These are phyloP conservation scores for Echeneis naucrates DNA, from an alignment of 2,797 vertebrate genomes.

Conservation along the genomic window DNA sequence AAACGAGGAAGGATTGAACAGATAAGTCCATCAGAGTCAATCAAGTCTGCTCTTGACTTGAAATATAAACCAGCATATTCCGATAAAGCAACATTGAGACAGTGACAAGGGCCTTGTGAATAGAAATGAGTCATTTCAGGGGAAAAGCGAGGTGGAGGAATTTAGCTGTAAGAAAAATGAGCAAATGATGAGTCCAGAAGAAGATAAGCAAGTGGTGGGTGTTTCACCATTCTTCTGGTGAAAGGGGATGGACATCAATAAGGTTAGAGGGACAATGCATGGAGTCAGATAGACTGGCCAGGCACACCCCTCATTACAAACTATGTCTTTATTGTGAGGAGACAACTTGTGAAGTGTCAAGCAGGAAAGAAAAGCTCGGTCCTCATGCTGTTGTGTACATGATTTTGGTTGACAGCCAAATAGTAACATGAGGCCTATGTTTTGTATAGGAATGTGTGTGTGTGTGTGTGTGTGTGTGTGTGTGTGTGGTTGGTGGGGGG, in stretches of 20 bases:
- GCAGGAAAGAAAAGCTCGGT: constrained; percentile 55
- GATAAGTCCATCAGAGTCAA: constrained; percentile 36
- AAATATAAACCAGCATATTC: background rate
- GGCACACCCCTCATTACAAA: constrained; percentile 53
- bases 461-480: too few relatives aligned
- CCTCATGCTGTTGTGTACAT: constrained; percentile 40
- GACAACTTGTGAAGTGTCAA: constrained; percentile 26
- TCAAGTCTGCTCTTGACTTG: constrained; percentile 33
- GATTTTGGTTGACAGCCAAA: constrained; percentile 57
- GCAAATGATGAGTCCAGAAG: constrained; percentile 45
- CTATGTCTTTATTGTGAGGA: constrained; percentile 55
- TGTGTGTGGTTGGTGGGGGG: constrained; percentile 1
- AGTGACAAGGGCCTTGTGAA: constrained; percentile 13
- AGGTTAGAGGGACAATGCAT: constrained; percentile 45
- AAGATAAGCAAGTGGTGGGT: constrained; percentile 32
- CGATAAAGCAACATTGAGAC: constrained; percentile 20
- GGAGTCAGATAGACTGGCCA: constrained; percentile 63
- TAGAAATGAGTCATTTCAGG: constrained; percentile 37
- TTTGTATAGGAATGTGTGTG: constrained; percentile 41
- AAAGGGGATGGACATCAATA: constrained; percentile 42
- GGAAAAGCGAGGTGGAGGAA: constrained; percentile 10
- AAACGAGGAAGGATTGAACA: background rate
- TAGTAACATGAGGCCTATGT: constrained; percentile 44
- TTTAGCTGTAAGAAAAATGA: constrained; percentile 24
- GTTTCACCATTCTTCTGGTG: constrained; percentile 34